Conservation (phyloP, 2,113 vertebrate species). For the Sigmodon hispidus region DNA sequence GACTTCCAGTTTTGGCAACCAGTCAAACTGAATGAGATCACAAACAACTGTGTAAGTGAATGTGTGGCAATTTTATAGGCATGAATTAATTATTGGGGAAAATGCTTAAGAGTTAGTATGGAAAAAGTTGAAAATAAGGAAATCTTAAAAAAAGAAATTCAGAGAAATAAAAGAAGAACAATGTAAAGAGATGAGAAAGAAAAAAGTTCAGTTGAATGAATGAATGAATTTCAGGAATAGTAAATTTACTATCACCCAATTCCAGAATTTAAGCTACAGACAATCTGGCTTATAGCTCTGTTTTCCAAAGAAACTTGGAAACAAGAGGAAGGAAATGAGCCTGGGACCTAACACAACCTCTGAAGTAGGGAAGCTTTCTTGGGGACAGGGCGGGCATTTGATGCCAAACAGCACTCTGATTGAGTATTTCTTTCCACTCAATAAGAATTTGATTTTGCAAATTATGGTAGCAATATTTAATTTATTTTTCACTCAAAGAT, state of each 20-base stretch:
- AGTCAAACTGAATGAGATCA: background rate
- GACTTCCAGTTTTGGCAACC: background rate
- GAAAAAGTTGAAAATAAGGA: background rate
- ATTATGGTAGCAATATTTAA: background rate
- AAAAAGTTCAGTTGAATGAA: background rate
- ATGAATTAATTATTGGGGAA: background rate
- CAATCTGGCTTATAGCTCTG: background rate
- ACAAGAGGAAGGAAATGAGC: background rate
- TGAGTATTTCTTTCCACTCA: background rate
- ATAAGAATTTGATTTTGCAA: background rate
- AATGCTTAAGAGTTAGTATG: background rate
- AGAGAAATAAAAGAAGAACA: background rate
- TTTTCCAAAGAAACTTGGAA: background rate
- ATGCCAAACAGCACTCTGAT: background rate
- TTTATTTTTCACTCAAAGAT: background rate
- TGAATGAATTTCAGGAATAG: background rate
- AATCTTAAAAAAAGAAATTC: background rate
- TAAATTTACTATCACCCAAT: background rate
- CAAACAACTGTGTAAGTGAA: background rate
- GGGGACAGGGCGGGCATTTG: background rate
- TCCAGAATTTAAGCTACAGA: background rate
- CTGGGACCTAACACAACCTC: background rate
- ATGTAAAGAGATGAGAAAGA: background rate
- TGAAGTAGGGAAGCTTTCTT: background rate
- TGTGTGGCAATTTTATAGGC: background rate